Evolutionary conservation across 2,113 vertebrate species (phyloP), one percentile per base, ranked within the genome.

Genomic region (Murina feae): DNA sequence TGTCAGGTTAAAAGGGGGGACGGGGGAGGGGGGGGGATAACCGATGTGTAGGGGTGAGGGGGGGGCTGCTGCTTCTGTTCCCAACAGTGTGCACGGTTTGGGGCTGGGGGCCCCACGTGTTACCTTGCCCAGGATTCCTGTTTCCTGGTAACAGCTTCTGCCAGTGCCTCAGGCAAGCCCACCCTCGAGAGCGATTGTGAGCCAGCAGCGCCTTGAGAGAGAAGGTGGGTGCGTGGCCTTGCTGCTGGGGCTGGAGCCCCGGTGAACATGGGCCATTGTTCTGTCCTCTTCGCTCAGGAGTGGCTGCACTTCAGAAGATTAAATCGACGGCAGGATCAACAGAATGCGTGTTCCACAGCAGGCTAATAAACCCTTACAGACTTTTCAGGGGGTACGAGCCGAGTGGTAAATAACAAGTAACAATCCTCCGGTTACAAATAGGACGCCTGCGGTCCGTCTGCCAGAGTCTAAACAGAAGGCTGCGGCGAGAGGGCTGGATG

Each of bases 321-420:
- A 94, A 96, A 95, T 97, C 97, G 96, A 90, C 96, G 82, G 69
- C 74, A 93, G 96, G 93, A 92, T 96, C 96, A 98, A 97, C 85
- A 98, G 95, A 97, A 93, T 58, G 20, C 5, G 5, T 66, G 37
- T 89, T 95, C 89, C 88, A 91, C 90, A 92, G 95, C 10, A 42
- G 95, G 80, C 79, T 97, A 91, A 95, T 95, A 93, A 97, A 93
- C 81, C 7, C 10, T 82, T 89, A 30, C 60, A 96, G 89, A 95
- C 60, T 96, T 98, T 89, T 88, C 93, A 82, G 91, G 89, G 51
- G 74, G 87, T 53, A 91, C 82, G 1, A 51, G 80, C 63, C 93
- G 94, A 94, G 97, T 4, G 16, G 95, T 90, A 97, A 96, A 94
- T 94, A 95, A 95, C 88, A 95, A 89, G 72, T 39, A 97, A 53